These are phyloP conservation scores for Drosophila atripex DNA, from an alignment of 2,888 invertebrate species.

Conservation along the genomic window DNA sequence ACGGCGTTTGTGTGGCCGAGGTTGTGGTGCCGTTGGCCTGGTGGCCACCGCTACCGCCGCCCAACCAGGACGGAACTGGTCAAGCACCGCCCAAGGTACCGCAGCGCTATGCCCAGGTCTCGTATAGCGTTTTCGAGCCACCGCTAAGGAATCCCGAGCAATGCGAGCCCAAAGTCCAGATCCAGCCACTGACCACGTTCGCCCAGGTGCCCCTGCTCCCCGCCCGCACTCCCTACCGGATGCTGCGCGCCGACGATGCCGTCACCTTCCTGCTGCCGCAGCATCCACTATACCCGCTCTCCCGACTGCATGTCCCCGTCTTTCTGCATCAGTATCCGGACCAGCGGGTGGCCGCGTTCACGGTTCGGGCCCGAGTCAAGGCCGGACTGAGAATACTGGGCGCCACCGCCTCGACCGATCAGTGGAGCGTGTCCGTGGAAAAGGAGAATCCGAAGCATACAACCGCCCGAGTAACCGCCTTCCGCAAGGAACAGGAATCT, in stretches of 20 bases:
- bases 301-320: slow-evolving; percentile 95
- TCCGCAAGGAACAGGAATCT: slow-evolving; percentile 85
- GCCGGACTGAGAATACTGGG: slow-evolving; percentile 93
- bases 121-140: slow-evolving; percentile 95
- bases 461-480: slow-evolving; percentile 94
- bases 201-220: slow-evolving; percentile 89
- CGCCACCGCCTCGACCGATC: slow-evolving; percentile 90
- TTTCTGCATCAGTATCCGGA: slow-evolving; percentile 90
- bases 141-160: slow-evolving; percentile 87
- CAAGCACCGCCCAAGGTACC: slow-evolving; percentile 87
- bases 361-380: slow-evolving; percentile 95
- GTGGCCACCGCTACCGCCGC: slow-evolving; percentile 92
- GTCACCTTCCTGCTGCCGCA: slow-evolving; percentile 94
- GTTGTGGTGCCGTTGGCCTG: slow-evolving; percentile 94
- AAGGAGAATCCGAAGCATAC: slow-evolving; percentile 92
- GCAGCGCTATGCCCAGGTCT: slow-evolving; percentile 90
- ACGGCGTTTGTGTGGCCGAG: slow-evolving; percentile 96
- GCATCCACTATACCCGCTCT: slow-evolving; percentile 94
- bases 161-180: slow-evolving; percentile 90
- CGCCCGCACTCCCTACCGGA: slow-evolving; percentile 92
- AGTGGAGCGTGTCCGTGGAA: slow-evolving; percentile 95
- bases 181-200: slow-evolving; percentile 88
- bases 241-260: slow-evolving; percentile 92
- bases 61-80: slow-evolving; percentile 86
- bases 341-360: slow-evolving; percentile 90